Percentiles rank a stretch among this genome's conserved stretches.
phyloP scores from a whole-genome alignment of 1,140 invertebrate genomes.

The Pissodes strobi region DNA sequence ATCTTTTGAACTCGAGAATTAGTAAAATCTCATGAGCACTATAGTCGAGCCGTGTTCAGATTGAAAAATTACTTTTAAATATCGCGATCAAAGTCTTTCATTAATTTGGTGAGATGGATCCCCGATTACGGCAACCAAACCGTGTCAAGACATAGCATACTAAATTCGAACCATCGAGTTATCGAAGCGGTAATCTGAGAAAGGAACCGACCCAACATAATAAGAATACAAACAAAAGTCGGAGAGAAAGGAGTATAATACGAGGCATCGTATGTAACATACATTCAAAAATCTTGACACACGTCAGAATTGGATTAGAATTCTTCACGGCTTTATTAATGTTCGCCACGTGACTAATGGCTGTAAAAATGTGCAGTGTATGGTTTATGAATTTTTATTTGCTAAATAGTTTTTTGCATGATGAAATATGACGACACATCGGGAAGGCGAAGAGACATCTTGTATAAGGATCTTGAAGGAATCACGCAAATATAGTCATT shows the following conservation, averaged over 20 bases:
- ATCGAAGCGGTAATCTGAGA: constrained; percentile 44
- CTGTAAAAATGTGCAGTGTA: constrained; percentile 13
- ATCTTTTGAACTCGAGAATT: constrained; percentile 10
- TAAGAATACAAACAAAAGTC: constrained; percentile 21
- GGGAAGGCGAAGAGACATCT: too few species aligned
- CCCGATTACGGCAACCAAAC: constrained; percentile 43
- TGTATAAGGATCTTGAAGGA: too few species aligned
- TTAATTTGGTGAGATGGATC: constrained; percentile 50
- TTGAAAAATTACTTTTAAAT: constrained; percentile 37
- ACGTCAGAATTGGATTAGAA: constrained; percentile 43
- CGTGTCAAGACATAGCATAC: constrained; percentile 48
- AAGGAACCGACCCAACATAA: constrained; percentile 25
- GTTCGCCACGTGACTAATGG: constrained; percentile 1
- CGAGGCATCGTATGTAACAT: constrained; percentile 38
- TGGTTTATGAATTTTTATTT: constrained; percentile 16
- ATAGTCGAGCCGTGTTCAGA: constrained; percentile 12
- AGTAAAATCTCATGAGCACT: constrained; percentile 17
- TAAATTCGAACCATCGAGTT: constrained; percentile 45
- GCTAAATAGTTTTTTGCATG: too few species aligned
- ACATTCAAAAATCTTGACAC: constrained; percentile 40
- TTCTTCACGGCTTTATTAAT: constrained; percentile 11
- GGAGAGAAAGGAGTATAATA: constrained; percentile 15
- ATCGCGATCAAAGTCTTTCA: constrained; percentile 47
- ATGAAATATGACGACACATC: too few species aligned
- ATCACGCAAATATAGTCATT: too few species aligned